Percentiles rank a stretch among this genome's conserved stretches.
These are phyloP conservation scores for Tipula unca DNA, from an alignment of 2,888 invertebrate genomes.

Conservation along the genomic window DNA sequence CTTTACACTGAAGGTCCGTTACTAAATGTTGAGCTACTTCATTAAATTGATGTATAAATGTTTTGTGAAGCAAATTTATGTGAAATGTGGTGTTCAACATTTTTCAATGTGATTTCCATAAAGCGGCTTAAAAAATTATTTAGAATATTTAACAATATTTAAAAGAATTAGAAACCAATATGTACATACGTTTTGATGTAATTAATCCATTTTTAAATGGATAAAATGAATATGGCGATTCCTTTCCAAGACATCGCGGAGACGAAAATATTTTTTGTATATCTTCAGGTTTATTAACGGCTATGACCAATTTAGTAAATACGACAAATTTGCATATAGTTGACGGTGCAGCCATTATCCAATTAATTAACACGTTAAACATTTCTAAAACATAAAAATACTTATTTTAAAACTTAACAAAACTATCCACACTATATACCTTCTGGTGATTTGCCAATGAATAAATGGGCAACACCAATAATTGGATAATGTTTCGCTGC, in stretches of 20 bases:
- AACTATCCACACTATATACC: background rate
- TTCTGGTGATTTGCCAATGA: background rate
- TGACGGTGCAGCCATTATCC: background rate
- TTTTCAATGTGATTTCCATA: too few relatives aligned
- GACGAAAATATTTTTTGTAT: background rate
- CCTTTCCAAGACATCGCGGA: background rate
- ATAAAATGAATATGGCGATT: background rate
- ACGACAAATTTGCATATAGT: background rate
- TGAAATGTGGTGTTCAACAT: too few relatives aligned
- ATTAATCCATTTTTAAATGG: too few relatives aligned
- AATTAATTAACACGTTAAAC: background rate
- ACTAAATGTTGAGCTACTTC: too few relatives aligned
- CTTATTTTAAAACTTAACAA: background rate
- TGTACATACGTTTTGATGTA: too few relatives aligned
- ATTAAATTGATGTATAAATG: too few relatives aligned
- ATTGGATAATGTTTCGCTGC: background rate
- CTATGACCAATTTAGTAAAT: background rate
- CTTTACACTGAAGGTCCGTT: too few relatives aligned
- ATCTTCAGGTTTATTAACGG: background rate
- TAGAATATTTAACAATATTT: too few relatives aligned
- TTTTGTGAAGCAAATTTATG: too few relatives aligned
- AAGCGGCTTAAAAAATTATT: too few relatives aligned
- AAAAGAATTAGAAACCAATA: too few relatives aligned
- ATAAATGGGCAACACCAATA: background rate
- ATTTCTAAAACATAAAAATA: background rate